phyloP scores from a whole-genome alignment of 2,113 vertebrate species.

The Gavia stellata region DNA sequence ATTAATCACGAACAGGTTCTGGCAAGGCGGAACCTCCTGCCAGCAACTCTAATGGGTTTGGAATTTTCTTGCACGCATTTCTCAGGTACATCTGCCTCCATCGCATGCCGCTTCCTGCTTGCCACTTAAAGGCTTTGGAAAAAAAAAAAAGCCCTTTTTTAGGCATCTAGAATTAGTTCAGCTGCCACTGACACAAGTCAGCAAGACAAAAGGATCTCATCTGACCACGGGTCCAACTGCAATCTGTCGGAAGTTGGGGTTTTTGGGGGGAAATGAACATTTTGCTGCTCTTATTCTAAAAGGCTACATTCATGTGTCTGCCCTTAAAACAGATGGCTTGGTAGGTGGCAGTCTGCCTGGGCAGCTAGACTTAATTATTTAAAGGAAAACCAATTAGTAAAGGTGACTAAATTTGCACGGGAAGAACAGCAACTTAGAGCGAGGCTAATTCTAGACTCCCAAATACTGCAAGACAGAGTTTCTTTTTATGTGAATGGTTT shows the following conservation, averaged over 20 bases:
- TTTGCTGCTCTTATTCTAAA: background rate
- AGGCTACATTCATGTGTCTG: background rate
- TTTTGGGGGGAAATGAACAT: background rate
- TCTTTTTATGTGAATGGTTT: conserved; percentile 4
- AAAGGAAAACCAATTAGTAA: conserved; percentile 66
- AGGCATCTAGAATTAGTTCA: background rate
- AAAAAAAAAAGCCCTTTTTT: background rate
- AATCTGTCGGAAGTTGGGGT: background rate
- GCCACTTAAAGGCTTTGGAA: background rate
- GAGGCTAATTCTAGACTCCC: conserved; percentile 23
- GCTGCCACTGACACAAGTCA: background rate
- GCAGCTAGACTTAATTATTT: conserved; percentile 53
- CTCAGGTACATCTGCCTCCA: background rate
- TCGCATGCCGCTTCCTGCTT: background rate
- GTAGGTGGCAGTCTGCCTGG: conserved; percentile 36
- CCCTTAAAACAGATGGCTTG: background rate
- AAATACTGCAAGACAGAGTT: conserved; percentile 5
- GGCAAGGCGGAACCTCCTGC: background rate
- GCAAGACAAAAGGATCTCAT: background rate
- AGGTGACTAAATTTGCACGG: conserved; percentile 66
- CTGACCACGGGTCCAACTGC: background rate
- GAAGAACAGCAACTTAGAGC: conserved; percentile 32
- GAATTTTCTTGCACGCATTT: background rate
- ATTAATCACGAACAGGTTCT: conserved; percentile 10
- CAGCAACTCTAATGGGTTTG: conserved; percentile 23